phyloP scores from a whole-genome alignment of 2,888 invertebrate species.

The Megastigmus dorsalis region DNA sequence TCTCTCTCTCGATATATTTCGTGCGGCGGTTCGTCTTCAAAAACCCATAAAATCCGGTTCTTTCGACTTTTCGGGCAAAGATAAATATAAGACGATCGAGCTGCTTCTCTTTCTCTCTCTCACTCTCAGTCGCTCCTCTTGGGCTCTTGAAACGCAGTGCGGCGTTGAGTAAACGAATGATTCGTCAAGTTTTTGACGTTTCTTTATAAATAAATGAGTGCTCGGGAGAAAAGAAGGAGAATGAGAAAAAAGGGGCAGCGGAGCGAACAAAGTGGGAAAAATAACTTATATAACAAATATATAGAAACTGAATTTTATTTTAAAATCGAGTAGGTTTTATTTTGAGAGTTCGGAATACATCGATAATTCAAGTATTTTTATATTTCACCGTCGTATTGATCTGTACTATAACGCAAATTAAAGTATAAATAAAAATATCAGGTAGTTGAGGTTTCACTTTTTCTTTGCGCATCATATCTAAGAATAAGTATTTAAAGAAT shows the following conservation, averaged over 20 bases:
- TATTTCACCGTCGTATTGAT: too few species aligned
- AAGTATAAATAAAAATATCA: too few species aligned
- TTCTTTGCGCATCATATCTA: too few species aligned
- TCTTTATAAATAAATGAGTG: slow-evolving; percentile 55
- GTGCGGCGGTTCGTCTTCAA: slow-evolving; percentile 39
- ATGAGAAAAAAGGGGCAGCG: background rate
- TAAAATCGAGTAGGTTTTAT: too few species aligned
- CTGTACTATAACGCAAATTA: too few species aligned
- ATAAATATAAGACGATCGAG: slow-evolving; percentile 52
- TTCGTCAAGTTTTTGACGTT: slow-evolving; percentile 56
- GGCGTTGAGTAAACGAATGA: slow-evolving; percentile 55
- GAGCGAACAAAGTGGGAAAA: slow-evolving; percentile 19
- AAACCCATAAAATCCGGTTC: slow-evolving; percentile 51
- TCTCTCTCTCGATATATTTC: too few species aligned
- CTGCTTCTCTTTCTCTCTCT: slow-evolving; percentile 10
- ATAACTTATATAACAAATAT: slow-evolving; percentile 22
- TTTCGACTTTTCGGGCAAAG: slow-evolving; percentile 50
- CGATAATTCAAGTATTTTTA: too few species aligned
- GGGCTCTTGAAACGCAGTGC: slow-evolving; percentile 6
- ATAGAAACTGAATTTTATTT: background rate
- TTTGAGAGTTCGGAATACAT: too few species aligned
- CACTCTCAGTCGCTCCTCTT: slow-evolving; percentile 2
- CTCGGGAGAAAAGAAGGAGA: background rate
- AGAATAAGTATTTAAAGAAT: too few species aligned
- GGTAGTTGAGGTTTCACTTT: too few species aligned